Evolutionary conservation across 2,888 invertebrate species (phyloP), one percentile per base, ranked within the genome.

Genomic region (Cynaeus angustus): DNA sequence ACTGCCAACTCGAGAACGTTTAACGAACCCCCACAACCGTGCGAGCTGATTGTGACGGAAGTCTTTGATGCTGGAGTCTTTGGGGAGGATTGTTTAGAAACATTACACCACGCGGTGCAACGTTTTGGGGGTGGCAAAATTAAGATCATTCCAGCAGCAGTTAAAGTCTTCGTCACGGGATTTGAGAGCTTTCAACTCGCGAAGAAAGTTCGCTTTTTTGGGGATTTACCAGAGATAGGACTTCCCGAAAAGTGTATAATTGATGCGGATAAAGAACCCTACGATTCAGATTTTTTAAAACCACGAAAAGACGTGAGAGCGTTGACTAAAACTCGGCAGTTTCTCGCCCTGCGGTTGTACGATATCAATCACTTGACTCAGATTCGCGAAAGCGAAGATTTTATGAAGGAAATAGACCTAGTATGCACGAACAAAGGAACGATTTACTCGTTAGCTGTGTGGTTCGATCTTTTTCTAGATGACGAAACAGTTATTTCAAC

Each of bases 61-160:
- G 90, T 91, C 72, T 92, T 95, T 85, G 95, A 95, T 86, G 91
- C 92, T 53, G 94, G 91, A 0, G 81, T 94, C 21, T 91, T 95
- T 83, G 94, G 95, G 0, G 95, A 95, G 84, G 88, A 89, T 77
- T 87, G 91, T 33, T 82, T 95, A 45, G 86, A 89, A 74, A 90
- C 91, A 12, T 80, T 94, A 43, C 83, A 88, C 43, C 91, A 94
- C 85, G 93, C 93, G 4, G 91, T 91, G 88, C 84, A 89, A 65
- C 82, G 89, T 74, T 85, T 94, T 45, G 80, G 93, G 13, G 75
- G 76, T 70, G 80, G 83, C 14, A 77, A 80, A 58, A 89, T 87
- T 3, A 85, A 86, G 79, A 86, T 93, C 2, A 84, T 93, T 68
- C 93, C 93, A 0, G 83, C 85, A 59, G 85, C 85, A 68, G 92